A percentile compares a stretch with the other conserved stretches of the same genome.
Conservation (phyloP, 2,113 vertebrate species). For the Ariopsis seemanni region DNA sequence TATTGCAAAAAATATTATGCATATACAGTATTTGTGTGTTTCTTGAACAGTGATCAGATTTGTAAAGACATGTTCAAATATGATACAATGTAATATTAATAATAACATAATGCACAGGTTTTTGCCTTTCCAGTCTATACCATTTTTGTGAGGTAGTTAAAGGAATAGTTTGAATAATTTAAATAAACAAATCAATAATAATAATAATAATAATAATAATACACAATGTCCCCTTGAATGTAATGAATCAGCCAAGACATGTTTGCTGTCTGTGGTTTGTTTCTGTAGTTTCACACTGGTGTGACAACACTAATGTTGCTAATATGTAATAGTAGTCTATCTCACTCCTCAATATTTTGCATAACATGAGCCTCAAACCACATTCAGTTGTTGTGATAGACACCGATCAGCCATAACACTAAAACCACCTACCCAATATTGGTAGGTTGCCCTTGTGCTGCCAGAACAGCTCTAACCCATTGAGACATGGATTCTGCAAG, state of each 20-base stretch:
- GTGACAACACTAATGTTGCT: not conserved
- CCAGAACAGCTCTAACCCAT: no score
- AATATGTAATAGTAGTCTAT: no score
- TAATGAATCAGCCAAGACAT: not conserved
- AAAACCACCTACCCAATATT: no score
- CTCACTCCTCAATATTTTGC: not conserved
- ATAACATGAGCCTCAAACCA: not conserved
- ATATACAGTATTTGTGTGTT: not conserved
- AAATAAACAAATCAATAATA: not conserved
- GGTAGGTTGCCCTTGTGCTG: no score
- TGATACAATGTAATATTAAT: constrained; percentile 17
- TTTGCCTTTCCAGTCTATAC: not conserved
- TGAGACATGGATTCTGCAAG: no score
- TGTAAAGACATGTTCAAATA: not conserved
- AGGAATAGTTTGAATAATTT: not conserved
- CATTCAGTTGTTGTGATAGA: not conserved
- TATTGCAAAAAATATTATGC: not conserved
- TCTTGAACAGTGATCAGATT: not conserved
- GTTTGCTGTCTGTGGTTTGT: not conserved
- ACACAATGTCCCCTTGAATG: not conserved
- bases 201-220: not conserved
- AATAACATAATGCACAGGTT: constrained; percentile 3
- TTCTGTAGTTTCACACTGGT: not conserved
- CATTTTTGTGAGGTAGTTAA: not conserved
- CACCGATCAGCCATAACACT: no score